Evolutionary conservation across 2,888 invertebrate genomes (phyloP), one percentile per base, ranked within the genome.

Genomic region (Clunio marinus): DNA sequence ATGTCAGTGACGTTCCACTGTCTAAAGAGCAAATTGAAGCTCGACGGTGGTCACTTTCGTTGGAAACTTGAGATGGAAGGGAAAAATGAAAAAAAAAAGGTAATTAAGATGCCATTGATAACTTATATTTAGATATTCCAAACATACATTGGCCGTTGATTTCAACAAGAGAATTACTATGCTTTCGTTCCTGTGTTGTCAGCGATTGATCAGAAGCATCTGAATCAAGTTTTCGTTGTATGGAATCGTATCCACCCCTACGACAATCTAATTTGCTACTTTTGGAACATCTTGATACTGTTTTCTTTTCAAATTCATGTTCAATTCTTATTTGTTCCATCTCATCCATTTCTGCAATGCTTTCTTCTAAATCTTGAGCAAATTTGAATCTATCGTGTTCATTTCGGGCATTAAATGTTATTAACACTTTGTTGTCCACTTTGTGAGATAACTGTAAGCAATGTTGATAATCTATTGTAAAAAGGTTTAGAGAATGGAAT

Each of bases 331-430:
- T 82, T 72, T 91, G 88, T 76, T 98, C 97, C 97, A 98, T 98
- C 78, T 98, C 97, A 78, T 96, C 96, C 89, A 96, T 96, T 83
- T 98, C 98, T 72, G 93, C 89, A 73, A 98, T 91, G 62, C 96
- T 94, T 81, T 99, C 99, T 72, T 94, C 88, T 71, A 99, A 83
- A 79, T 99, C 98, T 77, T 97, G 97, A 0, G 96, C 96, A 81
- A 99, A 99, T 81, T 97, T 97, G 82, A 93, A 92, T 73, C 97
- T 86, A 81, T 99, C 99, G 78, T 97, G 96, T 76, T 96, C 96
- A 79, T 98, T 99, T 74, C 98, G 87, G 0, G 98, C 97, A 81
- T 99, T 98, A 80, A 99, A 96, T 70, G 93, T 95, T 69, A 97
- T 89, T 72, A 96, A 83, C 10, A 92, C 86, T 73, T 93, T 91